Base-by-base conservation (phyloP, 2,113 vertebrate genomes). In the Orcinus orca region DNA sequence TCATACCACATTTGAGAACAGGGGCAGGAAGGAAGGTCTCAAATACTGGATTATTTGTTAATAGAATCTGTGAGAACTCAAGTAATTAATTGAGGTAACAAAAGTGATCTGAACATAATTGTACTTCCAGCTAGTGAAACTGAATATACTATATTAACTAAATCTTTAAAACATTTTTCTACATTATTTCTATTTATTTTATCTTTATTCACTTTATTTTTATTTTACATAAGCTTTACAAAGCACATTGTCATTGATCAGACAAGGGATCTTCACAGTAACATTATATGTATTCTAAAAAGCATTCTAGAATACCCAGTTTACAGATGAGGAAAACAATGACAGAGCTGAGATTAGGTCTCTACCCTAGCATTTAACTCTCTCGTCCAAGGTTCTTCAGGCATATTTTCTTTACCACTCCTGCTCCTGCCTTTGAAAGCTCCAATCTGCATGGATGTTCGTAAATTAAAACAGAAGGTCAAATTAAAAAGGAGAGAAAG, bases 381-480 rank as follows among this genome's bases (percentile, higher is more conserved):
- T 29, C 11, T 29, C 13, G 21, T 10, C 26, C 62, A 15, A 3
- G 21, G 31, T 71, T 25, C 17, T 44, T 8, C 38, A 33, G 21
- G 74, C 65, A 23, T 21, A 23, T 25, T 92, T 31, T 53, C 26
- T 84, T 81, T 50, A 53, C 18, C 18, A 68, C 13, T 60, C 3
- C 36, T 31, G 4, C 11, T 79, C n/a, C 41, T 70, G 44, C 36
- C 82, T 94, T 84, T 70, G 6, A 90, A 70, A 93, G 63, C 68
- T 93, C 41, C 77, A 76, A 47, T 79, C 58, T 65, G 73, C 47
- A 60, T 86, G 77, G 71, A 68, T 94, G 90, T 96, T 97, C 82
- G 84, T 79, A 98, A 97, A 97, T 95, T 97, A 94, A 96, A 96
- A 96, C 70, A 95, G 95, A 97, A 96, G 90, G 84, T 81, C 93